Base-by-base conservation (phyloP, 2,888 invertebrate species). In the Stenurella melanura region DNA sequence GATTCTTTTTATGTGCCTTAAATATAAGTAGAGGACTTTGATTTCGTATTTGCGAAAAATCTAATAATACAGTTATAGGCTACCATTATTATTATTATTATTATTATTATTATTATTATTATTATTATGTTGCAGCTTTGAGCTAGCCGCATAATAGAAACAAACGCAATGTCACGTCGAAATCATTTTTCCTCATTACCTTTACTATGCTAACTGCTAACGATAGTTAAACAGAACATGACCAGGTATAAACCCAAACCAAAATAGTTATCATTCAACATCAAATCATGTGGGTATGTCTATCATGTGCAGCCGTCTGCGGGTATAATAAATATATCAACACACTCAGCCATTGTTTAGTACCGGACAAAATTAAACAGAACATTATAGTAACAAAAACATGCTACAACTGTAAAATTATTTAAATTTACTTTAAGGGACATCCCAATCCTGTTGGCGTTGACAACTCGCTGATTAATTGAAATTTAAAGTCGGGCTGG, bases 401-500 rank as follows among this genome's bases (percentile, higher is more conserved):
- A 63, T 11, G 63, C 63, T 63, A 72, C 72, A 72, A 72, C 72
- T 72, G 72, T 72, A 72, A 72, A 63, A 72, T 72, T 72, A 72
- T 72, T 72, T 54, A 72, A 72, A 72, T 72, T 63, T 26, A 72
- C 63, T 42, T 54, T 30, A 26, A 61, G 72, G 61, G 63, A 72
- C 72, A 72, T 72, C 72, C 63, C 72, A 18, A 61, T 54, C n/a
- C 63, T 72, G 75, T 73, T 68, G 66, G 69, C 73, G 73, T 66
- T 75, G 73, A 78, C 78, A 78, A 64, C 56, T 74, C 19, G 60
- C 74, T 83, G 83, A 83, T 84, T 84, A 83, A 83, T 84, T 82
- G 82, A 83, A 83, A 82, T 81, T 83, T 81, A 81, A 83, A 83
- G 74, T 78, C 79, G 78, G 75, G 75, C 80, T 71, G 77, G 75